Evolutionary conservation across 2,888 invertebrate genomes (phyloP).

Genomic region (Fragum fragum): DNA sequence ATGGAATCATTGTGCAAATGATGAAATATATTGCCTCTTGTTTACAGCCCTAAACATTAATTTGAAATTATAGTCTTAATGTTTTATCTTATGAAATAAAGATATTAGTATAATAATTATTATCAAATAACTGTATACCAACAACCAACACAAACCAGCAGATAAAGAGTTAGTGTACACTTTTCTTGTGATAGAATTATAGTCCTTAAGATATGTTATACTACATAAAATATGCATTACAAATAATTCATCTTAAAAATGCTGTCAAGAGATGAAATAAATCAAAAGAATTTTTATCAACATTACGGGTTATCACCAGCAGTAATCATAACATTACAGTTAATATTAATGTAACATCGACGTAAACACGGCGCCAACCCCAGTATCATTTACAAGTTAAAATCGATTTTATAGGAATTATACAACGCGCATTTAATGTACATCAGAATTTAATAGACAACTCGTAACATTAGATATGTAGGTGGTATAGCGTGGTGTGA

Average conservation of each 20-base stretch:
- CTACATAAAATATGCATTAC: not conserved
- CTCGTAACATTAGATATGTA: not conserved
- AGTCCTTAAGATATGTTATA: too few relatives aligned
- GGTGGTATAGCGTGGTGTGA: not conserved
- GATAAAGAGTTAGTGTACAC: too few relatives aligned
- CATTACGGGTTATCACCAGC: slow-evolving; percentile 4
- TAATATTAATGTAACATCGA: slow-evolving; percentile 39
- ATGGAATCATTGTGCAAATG: too few relatives aligned
- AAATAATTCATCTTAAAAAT: not conserved
- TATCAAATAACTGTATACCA: too few relatives aligned
- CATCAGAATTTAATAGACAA: slow-evolving; percentile 10
- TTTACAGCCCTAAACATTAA: too few relatives aligned
- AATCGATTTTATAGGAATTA: not conserved
- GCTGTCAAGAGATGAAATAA: slow-evolving; percentile 11
- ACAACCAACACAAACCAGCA: too few relatives aligned
- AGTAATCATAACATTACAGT: slow-evolving; percentile 33
- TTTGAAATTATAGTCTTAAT: too few relatives aligned
- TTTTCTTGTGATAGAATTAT: too few relatives aligned
- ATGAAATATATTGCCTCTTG: too few relatives aligned
- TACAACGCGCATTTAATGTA: slow-evolving; percentile 22
- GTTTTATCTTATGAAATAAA: too few relatives aligned
- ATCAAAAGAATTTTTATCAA: slow-evolving; percentile 25
- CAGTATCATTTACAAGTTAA: slow-evolving; percentile 11
- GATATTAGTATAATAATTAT: too few relatives aligned
- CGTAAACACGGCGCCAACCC: slow-evolving; percentile 44